phyloP scores from a whole-genome alignment of 53 echinoderm and acorn worm genomes.

The Astropecten irregularis region DNA sequence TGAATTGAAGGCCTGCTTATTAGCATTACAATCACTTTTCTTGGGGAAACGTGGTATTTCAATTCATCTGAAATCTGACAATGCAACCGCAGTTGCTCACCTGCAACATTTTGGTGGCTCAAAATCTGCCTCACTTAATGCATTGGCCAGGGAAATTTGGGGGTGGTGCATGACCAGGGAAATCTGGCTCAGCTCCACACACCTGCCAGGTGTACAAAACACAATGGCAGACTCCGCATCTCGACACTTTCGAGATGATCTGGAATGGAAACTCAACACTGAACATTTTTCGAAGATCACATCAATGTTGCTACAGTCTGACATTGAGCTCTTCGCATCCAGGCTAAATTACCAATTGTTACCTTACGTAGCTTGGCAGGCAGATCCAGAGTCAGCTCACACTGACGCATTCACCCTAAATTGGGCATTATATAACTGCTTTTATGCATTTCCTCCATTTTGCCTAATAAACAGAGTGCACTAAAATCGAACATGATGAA shows the following conservation, averaged over 20 bases:
- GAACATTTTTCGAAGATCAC: neutral
- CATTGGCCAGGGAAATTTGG: too few species aligned
- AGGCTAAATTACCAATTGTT: neutral
- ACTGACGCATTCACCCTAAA: neutral
- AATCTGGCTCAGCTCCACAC: too few species aligned
- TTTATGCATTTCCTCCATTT: neutral
- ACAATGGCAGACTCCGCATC: neutral
- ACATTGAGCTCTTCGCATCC: neutral
- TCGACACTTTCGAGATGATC: neutral
- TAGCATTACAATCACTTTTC: too few species aligned
- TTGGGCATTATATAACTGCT: neutral
- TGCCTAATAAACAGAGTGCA: neutral
- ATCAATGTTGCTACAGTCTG: neutral
- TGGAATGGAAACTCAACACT: neutral
- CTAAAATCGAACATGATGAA: neutral
- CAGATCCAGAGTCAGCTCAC: neutral
- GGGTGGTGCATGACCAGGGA: too few species aligned
- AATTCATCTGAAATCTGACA: too few species aligned
- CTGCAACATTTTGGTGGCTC: slow-evolving; percentile 44
- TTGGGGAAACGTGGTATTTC: too few species aligned
- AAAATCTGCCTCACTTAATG: slow-evolving; percentile 13
- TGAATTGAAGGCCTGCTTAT: too few species aligned
- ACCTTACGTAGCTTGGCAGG: neutral
- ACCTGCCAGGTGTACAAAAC: neutral
- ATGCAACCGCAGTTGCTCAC: slow-evolving; percentile 22